Conservation (phyloP, 1,140 invertebrate genomes). For the Dinoponera quadriceps region DNA sequence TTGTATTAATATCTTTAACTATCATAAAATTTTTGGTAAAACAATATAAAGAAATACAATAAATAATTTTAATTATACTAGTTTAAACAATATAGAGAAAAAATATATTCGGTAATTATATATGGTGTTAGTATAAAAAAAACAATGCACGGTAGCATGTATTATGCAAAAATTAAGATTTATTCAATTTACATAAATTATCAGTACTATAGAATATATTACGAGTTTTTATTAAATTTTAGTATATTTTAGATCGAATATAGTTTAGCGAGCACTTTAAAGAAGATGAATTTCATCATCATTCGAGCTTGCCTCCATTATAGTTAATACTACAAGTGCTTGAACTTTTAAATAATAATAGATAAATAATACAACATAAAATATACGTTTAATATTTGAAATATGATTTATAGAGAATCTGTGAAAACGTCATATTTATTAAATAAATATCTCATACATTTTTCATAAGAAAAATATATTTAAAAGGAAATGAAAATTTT, state of each 20-base stretch:
- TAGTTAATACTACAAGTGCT: conserved; percentile 40
- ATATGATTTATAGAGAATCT: not conserved
- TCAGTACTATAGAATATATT: not conserved
- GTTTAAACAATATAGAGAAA: not conserved
- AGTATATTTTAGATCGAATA: not conserved
- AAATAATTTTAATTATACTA: conserved; percentile 79
- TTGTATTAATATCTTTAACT: not conserved
- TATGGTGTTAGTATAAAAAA: not conserved
- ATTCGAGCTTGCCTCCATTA: conserved; percentile 67
- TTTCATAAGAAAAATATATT: too few relatives aligned
- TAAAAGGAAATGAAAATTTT: too few relatives aligned
- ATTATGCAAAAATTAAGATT: not conserved
- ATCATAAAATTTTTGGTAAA: not conserved
- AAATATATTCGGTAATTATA: not conserved
- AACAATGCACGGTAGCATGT: not conserved
- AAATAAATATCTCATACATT: too few relatives aligned
- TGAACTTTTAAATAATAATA: conserved; percentile 16
- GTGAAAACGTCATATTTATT: not conserved
- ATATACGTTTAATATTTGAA: conserved; percentile 2
- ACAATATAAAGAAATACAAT: conserved; percentile 72
- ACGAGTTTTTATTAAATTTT: not conserved
- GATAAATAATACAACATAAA: not conserved
- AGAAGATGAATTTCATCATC: conserved; percentile 43
- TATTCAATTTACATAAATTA: not conserved
- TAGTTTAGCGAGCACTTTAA: not conserved